phyloP scores from a whole-genome alignment of 2,113 vertebrate species.

The Rallus limicola region DNA sequence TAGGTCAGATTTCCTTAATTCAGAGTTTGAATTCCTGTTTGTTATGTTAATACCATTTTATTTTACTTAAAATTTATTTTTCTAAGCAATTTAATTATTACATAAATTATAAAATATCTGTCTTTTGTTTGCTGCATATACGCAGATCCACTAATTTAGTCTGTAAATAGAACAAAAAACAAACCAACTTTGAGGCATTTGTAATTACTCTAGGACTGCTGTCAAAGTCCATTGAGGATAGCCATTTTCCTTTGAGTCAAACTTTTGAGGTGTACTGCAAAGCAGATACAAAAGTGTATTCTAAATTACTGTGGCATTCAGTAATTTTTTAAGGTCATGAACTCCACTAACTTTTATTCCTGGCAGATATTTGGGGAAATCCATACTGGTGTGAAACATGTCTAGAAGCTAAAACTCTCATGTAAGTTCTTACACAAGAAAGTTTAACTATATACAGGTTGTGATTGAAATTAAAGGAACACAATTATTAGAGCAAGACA shows the following conservation, averaged over 20 bases:
- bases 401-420: not conserved
- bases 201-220: not conserved
- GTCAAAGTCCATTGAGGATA: not conserved
- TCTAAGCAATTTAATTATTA: not conserved
- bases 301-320: not conserved
- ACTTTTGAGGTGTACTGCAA: not conserved
- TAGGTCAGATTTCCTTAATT: not conserved
- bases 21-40: not conserved
- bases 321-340: not conserved
- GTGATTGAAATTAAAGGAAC: not conserved
- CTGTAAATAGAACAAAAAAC: not conserved
- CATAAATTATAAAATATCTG: not conserved
- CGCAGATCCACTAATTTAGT: not conserved
- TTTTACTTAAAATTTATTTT: not conserved
- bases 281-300: not conserved
- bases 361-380: not conserved
- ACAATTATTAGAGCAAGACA: not conserved
- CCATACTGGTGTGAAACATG: not conserved
- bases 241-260: not conserved
- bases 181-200: not conserved
- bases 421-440: not conserved
- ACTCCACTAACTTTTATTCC: not conserved
- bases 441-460: not conserved
- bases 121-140: not conserved
- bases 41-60: not conserved